Evolutionary conservation across 2,113 vertebrate genomes (phyloP).

Genomic region (Scalopus aquaticus): DNA sequence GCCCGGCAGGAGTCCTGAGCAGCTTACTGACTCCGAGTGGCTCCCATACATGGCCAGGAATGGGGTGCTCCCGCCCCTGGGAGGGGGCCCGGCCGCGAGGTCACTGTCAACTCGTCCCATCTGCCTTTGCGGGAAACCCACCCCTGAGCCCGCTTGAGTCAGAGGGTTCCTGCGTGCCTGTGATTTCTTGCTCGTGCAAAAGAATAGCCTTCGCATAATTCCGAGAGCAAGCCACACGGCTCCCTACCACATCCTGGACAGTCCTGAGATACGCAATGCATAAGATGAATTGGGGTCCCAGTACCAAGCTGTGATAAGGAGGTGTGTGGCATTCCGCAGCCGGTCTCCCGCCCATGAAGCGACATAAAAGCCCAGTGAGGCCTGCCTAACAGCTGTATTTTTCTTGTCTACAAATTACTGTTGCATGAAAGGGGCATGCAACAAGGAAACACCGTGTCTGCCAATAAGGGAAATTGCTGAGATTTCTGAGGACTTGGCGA

Average conservation of each 20-base stretch:
- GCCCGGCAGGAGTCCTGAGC: constrained; percentile 19
- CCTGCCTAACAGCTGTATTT: constrained; percentile 44
- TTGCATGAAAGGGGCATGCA: constrained; percentile 1
- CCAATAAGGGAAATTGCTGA: constrained; percentile 50
- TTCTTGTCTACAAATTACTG: constrained; percentile 65
- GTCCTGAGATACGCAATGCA: constrained; percentile 38
- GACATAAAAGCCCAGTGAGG: constrained; percentile 59
- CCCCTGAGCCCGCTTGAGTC: background rate
- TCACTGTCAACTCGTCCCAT: background rate
- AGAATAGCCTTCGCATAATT: constrained; percentile 61
- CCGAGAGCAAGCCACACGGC: constrained; percentile 52
- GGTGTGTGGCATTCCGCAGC: constrained; percentile 49
- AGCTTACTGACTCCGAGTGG: background rate
- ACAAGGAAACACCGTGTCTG: constrained; percentile 35
- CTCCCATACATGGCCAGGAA: background rate
- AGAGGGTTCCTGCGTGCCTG: constrained; percentile 16
- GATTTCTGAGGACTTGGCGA: constrained; percentile 8
- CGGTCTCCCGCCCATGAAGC: constrained; percentile 37
- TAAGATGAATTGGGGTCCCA: constrained; percentile 56
- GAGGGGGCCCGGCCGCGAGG: background rate
- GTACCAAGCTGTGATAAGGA: constrained; percentile 58
- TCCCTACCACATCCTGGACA: constrained; percentile 50
- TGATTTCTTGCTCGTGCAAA: constrained; percentile 44
- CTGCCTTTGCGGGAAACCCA: constrained; percentile 1
- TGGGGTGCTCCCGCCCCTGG: background rate